Conservation (phyloP, 2,888 invertebrate species). For the Leptinotarsa haldemani region DNA sequence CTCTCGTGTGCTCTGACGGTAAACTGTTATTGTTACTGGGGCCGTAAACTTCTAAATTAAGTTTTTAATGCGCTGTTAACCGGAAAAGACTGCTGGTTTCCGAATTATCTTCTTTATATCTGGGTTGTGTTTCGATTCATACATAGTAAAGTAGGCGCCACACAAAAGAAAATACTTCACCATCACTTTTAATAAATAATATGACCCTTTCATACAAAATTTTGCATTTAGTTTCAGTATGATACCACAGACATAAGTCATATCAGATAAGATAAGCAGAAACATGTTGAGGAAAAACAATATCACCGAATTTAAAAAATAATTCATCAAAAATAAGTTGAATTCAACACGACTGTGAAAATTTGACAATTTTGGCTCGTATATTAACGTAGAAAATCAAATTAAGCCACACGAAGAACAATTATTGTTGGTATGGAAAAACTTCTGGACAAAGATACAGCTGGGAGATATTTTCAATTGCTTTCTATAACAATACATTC, state of each 20-base stretch:
- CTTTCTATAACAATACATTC: no score
- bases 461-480: no score
- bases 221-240: no score
- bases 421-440: no score
- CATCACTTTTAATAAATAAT: neutral
- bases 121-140: neutral
- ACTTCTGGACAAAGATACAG: no score
- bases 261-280: no score
- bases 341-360: neutral
- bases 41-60: slow-evolving; percentile 47
- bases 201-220: no score
- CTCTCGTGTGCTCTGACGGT: slow-evolving; percentile 45
- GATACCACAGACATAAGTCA: no score
- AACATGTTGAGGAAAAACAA: neutral
- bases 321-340: slow-evolving; percentile 9
- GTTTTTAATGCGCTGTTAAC: slow-evolving; percentile 45
- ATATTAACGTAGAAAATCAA: no score
- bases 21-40: slow-evolving; percentile 51
- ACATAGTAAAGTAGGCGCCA: neutral
- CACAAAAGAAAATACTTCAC: neutral
- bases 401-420: no score
- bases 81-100: slow-evolving; percentile 32
- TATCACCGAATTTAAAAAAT: neutral
- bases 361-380: neutral
- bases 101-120: slow-evolving; percentile 6